Evolutionary conservation across 2,888 invertebrate species (phyloP).

Genomic region (Hirtodrosophila histrioides): DNA sequence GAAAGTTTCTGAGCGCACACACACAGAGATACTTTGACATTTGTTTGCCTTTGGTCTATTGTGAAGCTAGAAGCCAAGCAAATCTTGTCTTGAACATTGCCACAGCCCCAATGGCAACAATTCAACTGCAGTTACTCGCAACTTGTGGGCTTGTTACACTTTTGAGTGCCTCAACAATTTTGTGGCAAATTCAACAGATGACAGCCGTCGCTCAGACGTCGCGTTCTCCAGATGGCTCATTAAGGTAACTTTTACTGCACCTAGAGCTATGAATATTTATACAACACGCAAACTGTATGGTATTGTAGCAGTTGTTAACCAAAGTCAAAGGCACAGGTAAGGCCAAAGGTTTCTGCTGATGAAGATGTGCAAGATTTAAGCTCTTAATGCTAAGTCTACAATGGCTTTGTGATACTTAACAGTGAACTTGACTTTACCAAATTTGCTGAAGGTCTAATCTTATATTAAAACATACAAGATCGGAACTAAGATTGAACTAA

Average conservation of each 20-base stretch:
- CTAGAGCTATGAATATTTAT: slow-evolving; percentile 22
- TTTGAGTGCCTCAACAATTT: slow-evolving; percentile 32
- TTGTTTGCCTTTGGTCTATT: slow-evolving; percentile 42
- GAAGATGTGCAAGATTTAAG: too few species aligned
- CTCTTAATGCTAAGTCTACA: too few species aligned
- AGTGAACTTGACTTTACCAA: too few species aligned
- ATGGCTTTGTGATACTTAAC: too few species aligned
- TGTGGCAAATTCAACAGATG: not conserved
- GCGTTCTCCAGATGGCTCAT: slow-evolving; percentile 8
- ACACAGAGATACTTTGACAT: slow-evolving; percentile 5
- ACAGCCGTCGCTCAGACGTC: slow-evolving; percentile 46
- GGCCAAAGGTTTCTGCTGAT: too few species aligned
- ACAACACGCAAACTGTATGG: too few species aligned
- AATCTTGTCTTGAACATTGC: slow-evolving; percentile 53
- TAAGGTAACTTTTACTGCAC: slow-evolving; percentile 15
- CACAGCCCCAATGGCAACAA: slow-evolving; percentile 21
- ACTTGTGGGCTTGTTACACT: slow-evolving; percentile 51
- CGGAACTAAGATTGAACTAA: too few species aligned
- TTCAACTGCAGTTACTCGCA: slow-evolving; percentile 6
- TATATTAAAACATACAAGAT: too few species aligned
- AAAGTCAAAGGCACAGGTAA: too few species aligned
- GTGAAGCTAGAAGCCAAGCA: slow-evolving; percentile 62
- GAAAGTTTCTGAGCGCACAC: slow-evolving; percentile 61
- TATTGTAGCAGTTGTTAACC: too few species aligned
- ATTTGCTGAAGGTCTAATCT: too few species aligned